These are phyloP conservation scores for Intellagama lesueurii DNA, from an alignment of 2,797 vertebrate genomes.

Conservation along the genomic window DNA sequence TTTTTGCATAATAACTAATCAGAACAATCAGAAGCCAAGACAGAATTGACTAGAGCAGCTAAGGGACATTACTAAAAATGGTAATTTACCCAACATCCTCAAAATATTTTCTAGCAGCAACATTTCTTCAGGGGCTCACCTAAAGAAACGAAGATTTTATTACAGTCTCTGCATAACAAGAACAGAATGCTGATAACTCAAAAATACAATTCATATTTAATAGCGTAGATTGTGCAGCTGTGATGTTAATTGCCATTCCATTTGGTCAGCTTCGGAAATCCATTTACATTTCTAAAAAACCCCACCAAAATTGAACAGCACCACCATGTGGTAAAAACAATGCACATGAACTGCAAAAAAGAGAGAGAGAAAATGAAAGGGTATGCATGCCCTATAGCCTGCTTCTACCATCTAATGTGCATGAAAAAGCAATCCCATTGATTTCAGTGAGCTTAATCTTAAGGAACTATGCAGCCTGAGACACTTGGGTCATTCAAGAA, in stretches of 20 bases:
- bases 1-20: not conserved
- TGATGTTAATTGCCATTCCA: slow-evolving; percentile 29
- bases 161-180: not conserved
- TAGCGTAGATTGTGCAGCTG: slow-evolving; percentile 31
- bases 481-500: not conserved
- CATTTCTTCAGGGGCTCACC: not conserved
- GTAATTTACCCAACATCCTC: not conserved
- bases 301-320: slow-evolving; percentile 64
- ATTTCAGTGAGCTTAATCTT: not conserved
- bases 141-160: not conserved
- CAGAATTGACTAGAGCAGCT: slow-evolving; percentile 9
- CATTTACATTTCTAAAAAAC: slow-evolving; percentile 34
- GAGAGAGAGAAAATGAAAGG: not conserved
- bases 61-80: slow-evolving; percentile 5
- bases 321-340: slow-evolving; percentile 73
- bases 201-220: slow-evolving; percentile 59
- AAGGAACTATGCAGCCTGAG: not conserved
- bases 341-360: slow-evolving; percentile 21
- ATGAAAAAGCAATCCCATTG: not conserved
- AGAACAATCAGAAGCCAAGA: slow-evolving; percentile 24
- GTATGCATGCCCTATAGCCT: not conserved
- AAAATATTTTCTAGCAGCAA: slow-evolving; percentile 6
- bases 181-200: slow-evolving; percentile 33
- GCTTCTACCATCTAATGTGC: not conserved
- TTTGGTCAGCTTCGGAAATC: not conserved